Conservation (phyloP, 2,888 invertebrate genomes). For the Autographa gamma region DNA sequence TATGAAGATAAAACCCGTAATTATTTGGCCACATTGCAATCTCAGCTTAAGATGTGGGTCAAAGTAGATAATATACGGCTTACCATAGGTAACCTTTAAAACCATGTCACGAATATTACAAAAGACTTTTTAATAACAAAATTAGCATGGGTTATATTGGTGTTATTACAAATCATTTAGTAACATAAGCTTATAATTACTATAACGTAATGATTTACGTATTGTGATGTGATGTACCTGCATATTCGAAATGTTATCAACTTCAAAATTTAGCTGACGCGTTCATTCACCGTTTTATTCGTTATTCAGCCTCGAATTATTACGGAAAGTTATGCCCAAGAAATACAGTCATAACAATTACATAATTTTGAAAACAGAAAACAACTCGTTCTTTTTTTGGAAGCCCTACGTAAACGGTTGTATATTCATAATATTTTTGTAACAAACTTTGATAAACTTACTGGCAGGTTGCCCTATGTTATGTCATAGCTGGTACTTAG, state of each 20-base stretch:
- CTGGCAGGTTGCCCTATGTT: neutral
- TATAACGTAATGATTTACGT: neutral
- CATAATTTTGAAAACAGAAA: too few species aligned
- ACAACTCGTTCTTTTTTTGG: too few species aligned
- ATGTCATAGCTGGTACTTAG: neutral
- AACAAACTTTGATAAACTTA: neutral
- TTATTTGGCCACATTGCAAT: slow-evolving; percentile 1
- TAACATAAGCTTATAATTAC: neutral
- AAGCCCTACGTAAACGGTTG: neutral
- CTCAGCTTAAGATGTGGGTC: neutral
- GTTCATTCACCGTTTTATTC: neutral
- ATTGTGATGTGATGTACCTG: neutral
- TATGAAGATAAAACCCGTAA: neutral
- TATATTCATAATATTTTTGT: neutral
- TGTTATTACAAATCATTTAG: neutral
- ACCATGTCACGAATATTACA: neutral
- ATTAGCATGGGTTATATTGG: neutral
- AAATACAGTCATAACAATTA: too few species aligned
- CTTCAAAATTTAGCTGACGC: neutral
- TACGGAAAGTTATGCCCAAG: too few species aligned
- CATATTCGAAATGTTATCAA: too few species aligned
- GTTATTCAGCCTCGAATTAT: too few species aligned
- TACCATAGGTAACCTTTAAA: neutral
- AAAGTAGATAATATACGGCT: neutral
- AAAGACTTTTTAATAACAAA: neutral